These are phyloP conservation scores for Anser brachyrhynchus DNA, from an alignment of 2,113 vertebrate genomes.

Conservation along the genomic window DNA sequence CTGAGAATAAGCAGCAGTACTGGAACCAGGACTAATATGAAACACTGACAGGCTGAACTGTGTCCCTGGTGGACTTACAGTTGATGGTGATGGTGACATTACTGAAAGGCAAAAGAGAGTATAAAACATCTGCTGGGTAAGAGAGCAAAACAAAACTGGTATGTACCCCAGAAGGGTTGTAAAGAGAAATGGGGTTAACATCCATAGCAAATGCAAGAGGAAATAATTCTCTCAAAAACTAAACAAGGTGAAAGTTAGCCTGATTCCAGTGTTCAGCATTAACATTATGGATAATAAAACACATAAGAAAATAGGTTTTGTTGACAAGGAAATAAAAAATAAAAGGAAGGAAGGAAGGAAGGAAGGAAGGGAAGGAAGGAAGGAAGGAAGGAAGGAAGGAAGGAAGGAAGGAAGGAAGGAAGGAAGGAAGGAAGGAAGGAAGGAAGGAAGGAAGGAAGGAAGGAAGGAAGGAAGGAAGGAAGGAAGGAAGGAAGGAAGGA, in stretches of 20 bases:
- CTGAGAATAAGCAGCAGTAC: background rate
- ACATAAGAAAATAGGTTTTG: background rate
- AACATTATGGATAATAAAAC: background rate
- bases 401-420: no score
- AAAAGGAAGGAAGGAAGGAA: no score
- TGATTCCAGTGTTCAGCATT: background rate
- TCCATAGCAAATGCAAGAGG: constrained; percentile 33
- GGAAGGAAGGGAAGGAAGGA: no score
- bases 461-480: no score
- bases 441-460: no score
- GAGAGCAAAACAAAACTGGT: constrained; percentile 42
- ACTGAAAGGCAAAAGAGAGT: constrained; percentile 54
- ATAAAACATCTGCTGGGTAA: constrained; percentile 58
- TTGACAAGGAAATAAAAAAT: background rate
- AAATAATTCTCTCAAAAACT: constrained; percentile 46
- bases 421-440: no score
- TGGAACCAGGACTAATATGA: background rate
- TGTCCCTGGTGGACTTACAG: background rate
- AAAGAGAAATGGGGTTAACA: constrained; percentile 55
- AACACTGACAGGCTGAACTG: background rate
- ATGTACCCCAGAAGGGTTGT: constrained; percentile 40
- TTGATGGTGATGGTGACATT: constrained; percentile 45
- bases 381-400: no score
- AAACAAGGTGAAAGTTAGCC: constrained; percentile 41
- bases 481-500: no score